phyloP scores from a whole-genome alignment of 1,140 invertebrate genomes.

The Platyscapa corneri region DNA sequence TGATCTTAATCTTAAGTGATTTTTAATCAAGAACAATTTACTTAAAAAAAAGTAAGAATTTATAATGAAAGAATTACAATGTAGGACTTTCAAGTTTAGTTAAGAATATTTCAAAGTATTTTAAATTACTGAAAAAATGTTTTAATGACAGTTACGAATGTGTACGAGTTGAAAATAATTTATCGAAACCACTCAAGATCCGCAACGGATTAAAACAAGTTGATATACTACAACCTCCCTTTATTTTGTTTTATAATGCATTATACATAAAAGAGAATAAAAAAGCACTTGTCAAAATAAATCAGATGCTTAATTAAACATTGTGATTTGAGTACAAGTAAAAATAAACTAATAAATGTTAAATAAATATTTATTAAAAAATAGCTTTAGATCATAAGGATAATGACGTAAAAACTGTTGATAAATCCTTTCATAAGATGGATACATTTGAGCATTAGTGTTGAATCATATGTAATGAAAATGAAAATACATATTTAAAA shows the following conservation, averaged over 20 bases:
- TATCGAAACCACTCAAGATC: not conserved
- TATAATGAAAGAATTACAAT: no score
- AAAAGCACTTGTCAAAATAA: not conserved
- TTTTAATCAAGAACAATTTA: no score
- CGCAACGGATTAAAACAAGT: not conserved
- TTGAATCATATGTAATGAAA: no score
- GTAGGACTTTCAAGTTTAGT: no score
- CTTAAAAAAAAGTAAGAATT: no score
- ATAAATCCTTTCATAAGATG: no score
- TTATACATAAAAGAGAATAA: not conserved
- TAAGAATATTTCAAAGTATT: no score
- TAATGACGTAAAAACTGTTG: no score
- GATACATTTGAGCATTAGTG: no score
- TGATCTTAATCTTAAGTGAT: not conserved
- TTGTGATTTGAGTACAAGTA: not conserved
- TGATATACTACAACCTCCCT: not conserved
- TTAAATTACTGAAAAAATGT: not conserved
- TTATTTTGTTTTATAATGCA: not conserved
- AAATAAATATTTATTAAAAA: no score
- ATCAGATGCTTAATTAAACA: not conserved
- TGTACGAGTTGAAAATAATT: not conserved
- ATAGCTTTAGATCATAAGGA: no score
- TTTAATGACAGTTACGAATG: not conserved
- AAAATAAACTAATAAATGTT: not conserved
- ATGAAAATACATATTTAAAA: no score